A percentile compares a stretch with the other conserved stretches of the same genome.
Evolutionary conservation across 2,888 invertebrate genomes (phyloP).

Genomic region (Therioaphis trifolii): DNA sequence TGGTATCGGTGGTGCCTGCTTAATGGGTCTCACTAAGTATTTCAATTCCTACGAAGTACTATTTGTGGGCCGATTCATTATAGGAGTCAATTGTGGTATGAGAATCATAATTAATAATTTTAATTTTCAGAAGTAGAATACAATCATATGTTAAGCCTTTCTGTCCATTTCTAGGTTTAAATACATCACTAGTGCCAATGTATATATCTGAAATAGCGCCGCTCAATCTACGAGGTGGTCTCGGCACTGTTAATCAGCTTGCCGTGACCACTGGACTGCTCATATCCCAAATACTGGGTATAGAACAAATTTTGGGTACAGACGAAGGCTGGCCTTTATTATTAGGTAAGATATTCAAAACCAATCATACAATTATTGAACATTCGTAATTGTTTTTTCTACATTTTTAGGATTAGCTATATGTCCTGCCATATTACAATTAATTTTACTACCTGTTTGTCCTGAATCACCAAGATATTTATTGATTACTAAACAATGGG

Average conservation of each 20-base stretch:
- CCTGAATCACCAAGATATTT: conserved; percentile 96
- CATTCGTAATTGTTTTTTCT: conserved; percentile 6
- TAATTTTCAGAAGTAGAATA: too few species aligned
- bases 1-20: conserved; percentile 91
- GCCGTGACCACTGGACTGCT: conserved; percentile 95
- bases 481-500: conserved; percentile 94
- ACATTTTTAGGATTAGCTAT: conserved; percentile 67
- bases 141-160: too few species aligned
- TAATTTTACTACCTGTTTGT: conserved; percentile 91
- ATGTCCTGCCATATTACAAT: conserved; percentile 84
- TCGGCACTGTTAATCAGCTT: conserved; percentile 96
- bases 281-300: conserved; percentile 94
- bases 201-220: conserved; percentile 99
- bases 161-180: conserved; percentile 77
- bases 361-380: not conserved
- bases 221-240: conserved; percentile 90
- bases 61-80: conserved; percentile 95
- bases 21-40: conserved; percentile 96
- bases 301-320: conserved; percentile 94
- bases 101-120: conserved; percentile 65
- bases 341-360: conserved; percentile 73
- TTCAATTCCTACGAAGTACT: conserved; percentile 95
- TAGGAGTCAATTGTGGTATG: conserved; percentile 97
- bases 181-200: conserved; percentile 97
- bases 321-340: conserved; percentile 94